Percentiles rank a stretch among this genome's conserved stretches.
These are phyloP conservation scores for Caradrina kadenii DNA, from an alignment of 2,888 invertebrate species.

Conservation along the genomic window DNA sequence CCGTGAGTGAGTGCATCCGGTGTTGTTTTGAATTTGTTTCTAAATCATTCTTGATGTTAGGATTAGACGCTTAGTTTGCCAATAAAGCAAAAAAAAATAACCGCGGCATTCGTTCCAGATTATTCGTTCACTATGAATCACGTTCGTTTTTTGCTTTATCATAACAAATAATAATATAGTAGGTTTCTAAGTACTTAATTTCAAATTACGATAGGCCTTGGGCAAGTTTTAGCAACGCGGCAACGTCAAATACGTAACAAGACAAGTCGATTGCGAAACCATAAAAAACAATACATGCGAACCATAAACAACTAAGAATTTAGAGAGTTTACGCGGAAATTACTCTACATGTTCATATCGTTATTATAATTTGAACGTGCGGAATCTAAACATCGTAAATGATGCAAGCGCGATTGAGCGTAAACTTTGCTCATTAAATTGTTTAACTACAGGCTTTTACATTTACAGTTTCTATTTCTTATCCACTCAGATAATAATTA, in stretches of 20 bases:
- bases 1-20: constrained; percentile 51
- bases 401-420: constrained; percentile 58
- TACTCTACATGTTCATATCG: constrained; percentile 47
- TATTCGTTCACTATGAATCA: constrained; percentile 41
- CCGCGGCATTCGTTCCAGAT: constrained; percentile 37
- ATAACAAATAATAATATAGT: constrained; percentile 43
- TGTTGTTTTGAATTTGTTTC: constrained; percentile 50
- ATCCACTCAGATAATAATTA: constrained; percentile 21
- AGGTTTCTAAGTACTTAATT: constrained; percentile 31
- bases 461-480: constrained; percentile 18
- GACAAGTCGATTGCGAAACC: constrained; percentile 17
- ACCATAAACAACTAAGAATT: constrained; percentile 45
- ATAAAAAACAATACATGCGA: constrained; percentile 18
- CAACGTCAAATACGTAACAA: constrained; percentile 20
- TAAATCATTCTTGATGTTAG: constrained; percentile 34
- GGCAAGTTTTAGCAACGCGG: constrained; percentile 41
- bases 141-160: constrained; percentile 41
- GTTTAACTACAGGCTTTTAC: constrained; percentile 45
- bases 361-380: constrained; percentile 53
- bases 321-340: constrained; percentile 61
- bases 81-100: constrained; percentile 38
- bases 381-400: constrained; percentile 55
- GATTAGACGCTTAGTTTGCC: constrained; percentile 35
- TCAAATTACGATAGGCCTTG: constrained; percentile 52
- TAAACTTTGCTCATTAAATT: constrained; percentile 52